Evolutionary conservation across 2,888 invertebrate species (phyloP), one percentile per base, ranked within the genome.

Genomic region (Philopedon plagiatum): DNA sequence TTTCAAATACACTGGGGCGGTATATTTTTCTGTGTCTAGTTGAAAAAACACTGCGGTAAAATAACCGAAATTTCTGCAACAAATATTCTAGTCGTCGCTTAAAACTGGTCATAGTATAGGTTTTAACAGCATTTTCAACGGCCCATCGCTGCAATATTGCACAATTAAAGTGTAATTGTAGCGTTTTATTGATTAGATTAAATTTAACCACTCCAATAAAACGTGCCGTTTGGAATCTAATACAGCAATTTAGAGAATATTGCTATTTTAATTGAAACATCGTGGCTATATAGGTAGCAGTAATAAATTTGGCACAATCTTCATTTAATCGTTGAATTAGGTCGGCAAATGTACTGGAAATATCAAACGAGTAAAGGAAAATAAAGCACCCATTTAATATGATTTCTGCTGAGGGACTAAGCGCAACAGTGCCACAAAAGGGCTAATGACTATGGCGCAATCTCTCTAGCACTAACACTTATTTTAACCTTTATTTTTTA

Each of bases 291-390:
- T 63, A 65, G 67, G 71, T 71, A 66, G 62, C 26, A 57, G 61
- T 65, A 73, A 62, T 71, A 73, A 78, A 79, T 78, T 77, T 68
- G 67, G 29, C 64, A 72, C 73, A 76, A 79, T 78, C 77, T 78
- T 79, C 76, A 64, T 65, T 77, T 79, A 79, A 79, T 80, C 76
- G 78, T 76, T 76, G 76, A 73, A 80, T 80, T 78, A 78, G 74
- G 75, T 62, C 74, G 76, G 75, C 74, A 78, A 79, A 78, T 80
- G 77, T 78, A 77, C 72, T 73, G 77, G 78, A 79, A 80, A 76
- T 75, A 73, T 74, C 69, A 44, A 77, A 79, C 67, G 76, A 69
- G 76, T 67, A 71, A 71, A 78, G 71, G 75, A 76, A 79, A 80
- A 62, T 62, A 32, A 37, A 51, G 51, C 9, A 7, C 21, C 11